Conservation (phyloP, 2,888 invertebrate genomes). For the Plebejus anna region DNA sequence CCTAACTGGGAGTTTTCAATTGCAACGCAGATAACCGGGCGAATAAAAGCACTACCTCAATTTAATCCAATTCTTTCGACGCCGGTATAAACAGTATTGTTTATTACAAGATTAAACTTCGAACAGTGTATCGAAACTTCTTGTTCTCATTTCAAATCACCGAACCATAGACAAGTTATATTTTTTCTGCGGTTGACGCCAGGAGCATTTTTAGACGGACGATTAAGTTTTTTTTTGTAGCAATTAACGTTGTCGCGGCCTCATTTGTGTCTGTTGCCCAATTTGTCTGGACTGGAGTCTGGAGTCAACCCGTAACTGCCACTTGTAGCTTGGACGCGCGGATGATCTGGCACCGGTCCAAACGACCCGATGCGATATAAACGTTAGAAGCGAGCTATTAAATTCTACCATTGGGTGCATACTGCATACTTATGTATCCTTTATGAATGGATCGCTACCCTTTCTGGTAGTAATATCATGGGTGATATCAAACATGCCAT, state of each 20-base stretch:
- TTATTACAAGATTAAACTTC: background rate
- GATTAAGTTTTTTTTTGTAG: slow-evolving; percentile 34
- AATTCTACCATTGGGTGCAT: slow-evolving; percentile 2
- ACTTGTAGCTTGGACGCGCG: slow-evolving; percentile 64
- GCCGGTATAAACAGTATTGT: slow-evolving; percentile 2
- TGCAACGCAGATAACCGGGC: slow-evolving; percentile 51
- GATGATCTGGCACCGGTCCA: slow-evolving; percentile 62
- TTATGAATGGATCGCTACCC: background rate
- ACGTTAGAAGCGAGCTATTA: slow-evolving; percentile 11
- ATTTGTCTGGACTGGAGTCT: slow-evolving; percentile 55
- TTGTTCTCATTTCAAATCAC: background rate
- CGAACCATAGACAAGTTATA: background rate
- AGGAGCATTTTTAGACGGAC: slow-evolving; percentile 3
- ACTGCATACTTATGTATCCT: background rate
- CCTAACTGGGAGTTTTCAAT: slow-evolving; percentile 52
- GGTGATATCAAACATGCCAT: background rate
- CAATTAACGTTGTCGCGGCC: slow-evolving; percentile 45
- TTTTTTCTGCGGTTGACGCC: background rate
- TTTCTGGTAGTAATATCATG: background rate
- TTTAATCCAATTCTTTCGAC: slow-evolving; percentile 31
- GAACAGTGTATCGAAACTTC: background rate
- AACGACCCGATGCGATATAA: slow-evolving; percentile 37
- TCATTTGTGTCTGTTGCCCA: slow-evolving; percentile 62
- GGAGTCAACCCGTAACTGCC: slow-evolving; percentile 56
- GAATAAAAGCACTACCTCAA: slow-evolving; percentile 46